Conservation (phyloP, 2,888 invertebrate genomes). For the Chloromyia formosa region DNA sequence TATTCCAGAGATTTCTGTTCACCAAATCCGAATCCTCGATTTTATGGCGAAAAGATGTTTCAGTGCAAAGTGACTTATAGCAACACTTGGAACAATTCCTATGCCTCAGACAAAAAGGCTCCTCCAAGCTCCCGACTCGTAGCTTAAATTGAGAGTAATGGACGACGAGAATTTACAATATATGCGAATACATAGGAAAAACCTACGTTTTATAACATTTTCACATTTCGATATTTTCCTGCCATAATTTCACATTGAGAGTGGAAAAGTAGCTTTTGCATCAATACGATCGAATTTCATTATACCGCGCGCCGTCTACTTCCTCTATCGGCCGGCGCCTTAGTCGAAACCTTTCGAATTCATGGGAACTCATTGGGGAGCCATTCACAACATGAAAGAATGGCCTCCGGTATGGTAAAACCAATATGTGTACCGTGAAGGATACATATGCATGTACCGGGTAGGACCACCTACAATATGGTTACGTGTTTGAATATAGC, state of each 20-base stretch:
- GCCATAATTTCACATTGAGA: slow-evolving; percentile 16
- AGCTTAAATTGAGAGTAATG: slow-evolving; percentile 12
- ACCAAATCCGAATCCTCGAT: not conserved
- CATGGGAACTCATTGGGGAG: slow-evolving; percentile 36
- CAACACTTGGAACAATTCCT: slow-evolving; percentile 8
- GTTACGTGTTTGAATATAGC: not conserved
- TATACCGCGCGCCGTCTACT: not conserved
- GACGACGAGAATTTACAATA: not conserved
- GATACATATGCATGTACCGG: not conserved
- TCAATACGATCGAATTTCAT: not conserved
- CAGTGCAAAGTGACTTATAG: slow-evolving; percentile 7
- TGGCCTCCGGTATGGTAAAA: slow-evolving; percentile 14
- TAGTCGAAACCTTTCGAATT: slow-evolving; percentile 29
- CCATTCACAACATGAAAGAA: slow-evolving; percentile 30
- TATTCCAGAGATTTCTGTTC: not conserved
- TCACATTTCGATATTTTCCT: slow-evolving; percentile 10
- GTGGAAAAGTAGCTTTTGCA: not conserved
- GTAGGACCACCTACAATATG: not conserved
- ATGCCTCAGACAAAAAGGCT: not conserved
- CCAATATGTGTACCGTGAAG: not conserved
- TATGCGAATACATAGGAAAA: not conserved
- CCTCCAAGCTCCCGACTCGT: not conserved
- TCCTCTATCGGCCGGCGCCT: not conserved
- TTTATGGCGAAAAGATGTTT: slow-evolving; percentile 9
- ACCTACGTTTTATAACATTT: not conserved